Evolutionary conservation across 2,113 vertebrate species (phyloP), one percentile per base, ranked within the genome.

Genomic region (Gasterosteus aculeatus): DNA sequence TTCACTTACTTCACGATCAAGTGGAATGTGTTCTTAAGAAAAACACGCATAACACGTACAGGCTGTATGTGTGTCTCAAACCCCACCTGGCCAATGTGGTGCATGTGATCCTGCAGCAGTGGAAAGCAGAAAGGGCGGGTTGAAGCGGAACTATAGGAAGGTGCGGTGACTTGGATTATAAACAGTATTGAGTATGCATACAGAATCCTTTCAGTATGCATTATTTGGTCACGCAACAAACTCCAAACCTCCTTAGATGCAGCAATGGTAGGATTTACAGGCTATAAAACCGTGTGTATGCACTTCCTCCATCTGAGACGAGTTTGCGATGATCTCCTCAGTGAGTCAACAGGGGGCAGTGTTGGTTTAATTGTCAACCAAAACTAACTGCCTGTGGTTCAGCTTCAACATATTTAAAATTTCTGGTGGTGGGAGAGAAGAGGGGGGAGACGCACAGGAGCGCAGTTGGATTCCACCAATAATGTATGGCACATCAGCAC

Each of bases 261-360:
- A 65, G 26, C 19, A 26, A 9, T 7, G 12, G 35, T 60, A 19
- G 58, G 19, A 64, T 64, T 58, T 42, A n/a, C 41, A 54, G 42
- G 60, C 5, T 39, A 33, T n/a, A 22, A 26, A 6, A 6, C 35
- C 6, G 6, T 46, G 11, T 33, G 0, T 1, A 11, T 19, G 16
- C 31, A 53, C 49, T 62, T 56, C 18, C 44, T 56, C 2, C 12
- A 54, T 54, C 33, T 15, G 41, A 41, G 44, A 10, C 22, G 29
- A 18, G 8, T 46, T 15, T 75, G 7, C n/a, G n/a, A n/a, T 31
- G 1, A 10, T 66, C 4, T 46, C 19, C 29, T 54, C 0, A 11
- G 22, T 1, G 12, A 0, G 14, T 73, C 92, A 85, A 61, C 54
- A 85, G 92, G 72, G 90, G 92, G 90, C 89, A 91, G 74, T 83